These are phyloP conservation scores for Dendroctonus ponderosae DNA, from an alignment of 1,140 invertebrate species.

Conservation along the genomic window DNA sequence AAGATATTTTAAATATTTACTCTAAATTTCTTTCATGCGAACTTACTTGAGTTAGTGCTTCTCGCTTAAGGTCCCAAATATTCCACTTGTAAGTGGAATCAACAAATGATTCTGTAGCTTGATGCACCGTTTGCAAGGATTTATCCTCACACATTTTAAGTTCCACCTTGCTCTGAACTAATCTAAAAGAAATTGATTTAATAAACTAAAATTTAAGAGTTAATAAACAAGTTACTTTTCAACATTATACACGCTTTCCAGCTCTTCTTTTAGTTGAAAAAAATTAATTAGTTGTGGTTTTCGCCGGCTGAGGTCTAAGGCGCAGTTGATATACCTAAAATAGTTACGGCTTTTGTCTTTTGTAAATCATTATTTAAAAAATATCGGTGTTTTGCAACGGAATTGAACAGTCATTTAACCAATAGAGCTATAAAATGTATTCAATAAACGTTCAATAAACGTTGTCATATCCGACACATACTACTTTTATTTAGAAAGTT, in stretches of 20 bases:
- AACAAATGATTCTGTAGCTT: slow-evolving; percentile 63
- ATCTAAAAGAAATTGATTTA: slow-evolving; percentile 20
- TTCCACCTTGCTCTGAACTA: slow-evolving; percentile 30
- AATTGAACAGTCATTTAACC: no score
- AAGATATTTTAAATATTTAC: slow-evolving; percentile 1
- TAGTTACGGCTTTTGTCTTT: slow-evolving; percentile 21
- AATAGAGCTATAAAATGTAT: no score
- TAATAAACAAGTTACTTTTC: slow-evolving; percentile 35
- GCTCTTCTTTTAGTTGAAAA: slow-evolving; percentile 57
- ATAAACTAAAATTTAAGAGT: background rate
- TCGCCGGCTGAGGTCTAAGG: slow-evolving; percentile 56
- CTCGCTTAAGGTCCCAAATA: slow-evolving; percentile 68
- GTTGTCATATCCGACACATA: no score
- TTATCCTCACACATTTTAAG: slow-evolving; percentile 56
- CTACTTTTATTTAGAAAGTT: no score
- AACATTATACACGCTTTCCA: slow-evolving; percentile 52
- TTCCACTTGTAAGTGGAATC: slow-evolving; percentile 72
- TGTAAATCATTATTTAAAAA: slow-evolving; percentile 1
- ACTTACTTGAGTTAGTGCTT: slow-evolving; percentile 42
- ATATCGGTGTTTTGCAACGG: no score
- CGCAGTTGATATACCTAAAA: slow-evolving; percentile 57
- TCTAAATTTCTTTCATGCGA: no score
- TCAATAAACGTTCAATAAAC: no score
- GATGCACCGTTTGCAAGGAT: slow-evolving; percentile 65
- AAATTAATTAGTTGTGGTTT: slow-evolving; percentile 61